phyloP scores from a whole-genome alignment of 2,797 vertebrate genomes.

The Brachymystax lenok region DNA sequence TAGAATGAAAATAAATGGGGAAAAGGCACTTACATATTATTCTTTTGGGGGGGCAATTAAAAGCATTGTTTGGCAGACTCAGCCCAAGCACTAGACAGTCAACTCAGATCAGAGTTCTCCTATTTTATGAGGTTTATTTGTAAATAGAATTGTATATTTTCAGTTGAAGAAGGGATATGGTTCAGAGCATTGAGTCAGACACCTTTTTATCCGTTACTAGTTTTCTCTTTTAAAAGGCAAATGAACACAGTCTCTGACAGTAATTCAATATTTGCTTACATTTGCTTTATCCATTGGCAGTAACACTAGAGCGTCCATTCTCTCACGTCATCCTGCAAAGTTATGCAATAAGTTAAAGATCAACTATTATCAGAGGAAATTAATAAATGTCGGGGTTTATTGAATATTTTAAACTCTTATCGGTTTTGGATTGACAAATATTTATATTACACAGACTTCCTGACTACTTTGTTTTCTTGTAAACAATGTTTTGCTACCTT shows the following conservation, averaged over 20 bases:
- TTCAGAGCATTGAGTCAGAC: not conserved
- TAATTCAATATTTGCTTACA: not conserved
- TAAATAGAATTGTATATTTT: not conserved
- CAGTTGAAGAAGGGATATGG: not conserved
- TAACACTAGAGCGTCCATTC: not conserved
- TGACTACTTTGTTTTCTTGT: not conserved
- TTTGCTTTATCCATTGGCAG: not conserved
- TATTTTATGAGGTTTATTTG: not conserved
- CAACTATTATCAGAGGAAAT: not conserved
- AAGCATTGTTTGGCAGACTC: not conserved
- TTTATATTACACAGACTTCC: not conserved
- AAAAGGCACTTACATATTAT: not conserved
- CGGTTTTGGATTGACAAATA: not conserved
- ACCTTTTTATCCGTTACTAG: not conserved
- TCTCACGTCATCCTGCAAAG: not conserved
- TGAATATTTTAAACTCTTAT: not conserved
- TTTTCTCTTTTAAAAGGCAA: not conserved
- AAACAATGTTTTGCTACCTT: conserved; percentile 7
- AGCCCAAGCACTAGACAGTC: not conserved
- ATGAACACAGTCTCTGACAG: not conserved
- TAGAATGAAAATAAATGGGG: not conserved
- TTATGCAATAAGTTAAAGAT: conserved; percentile 8
- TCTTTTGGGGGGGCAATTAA: not conserved
- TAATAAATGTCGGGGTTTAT: not conserved
- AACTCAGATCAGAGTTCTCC: not conserved